Conservation (phyloP, 2,888 invertebrate genomes). For the Nemotelus pantherinus region DNA sequence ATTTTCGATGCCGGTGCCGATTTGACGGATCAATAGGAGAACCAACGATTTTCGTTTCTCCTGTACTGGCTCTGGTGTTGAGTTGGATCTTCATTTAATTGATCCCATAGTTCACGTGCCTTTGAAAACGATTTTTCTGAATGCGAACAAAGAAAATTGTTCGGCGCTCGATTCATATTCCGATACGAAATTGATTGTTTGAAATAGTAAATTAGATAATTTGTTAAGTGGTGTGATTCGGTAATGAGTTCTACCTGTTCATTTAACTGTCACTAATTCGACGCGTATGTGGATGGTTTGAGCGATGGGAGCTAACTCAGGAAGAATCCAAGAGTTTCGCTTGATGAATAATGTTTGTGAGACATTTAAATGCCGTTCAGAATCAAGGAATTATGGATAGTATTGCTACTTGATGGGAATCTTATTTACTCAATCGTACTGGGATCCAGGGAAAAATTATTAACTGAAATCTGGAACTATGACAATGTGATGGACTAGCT, state of each 20-base stretch:
- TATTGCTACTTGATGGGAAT: no score
- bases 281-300: no score
- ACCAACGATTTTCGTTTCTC: not conserved
- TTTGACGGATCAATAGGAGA: slow-evolving; percentile 37
- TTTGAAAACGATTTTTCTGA: not conserved
- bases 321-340: no score
- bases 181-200: slow-evolving; percentile 28
- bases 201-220: slow-evolving; percentile 18
- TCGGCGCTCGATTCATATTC: slow-evolving; percentile 1
- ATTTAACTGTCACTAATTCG: no score
- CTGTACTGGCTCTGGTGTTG: not conserved
- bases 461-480: not conserved
- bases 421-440: no score
- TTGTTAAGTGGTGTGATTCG: slow-evolving; percentile 25
- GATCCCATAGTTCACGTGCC: slow-evolving; percentile 39
- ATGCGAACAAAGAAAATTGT: not conserved
- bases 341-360: no score
- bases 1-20: slow-evolving; percentile 32
- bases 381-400: no score
- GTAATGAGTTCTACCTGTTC: no score
- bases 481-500: no score
- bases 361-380: no score
- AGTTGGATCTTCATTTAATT: slow-evolving; percentile 3
- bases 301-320: no score
- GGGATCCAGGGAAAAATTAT: not conserved